phyloP scores from a whole-genome alignment of 1,140 invertebrate species.

The Pseudomyrmex gracilis region DNA sequence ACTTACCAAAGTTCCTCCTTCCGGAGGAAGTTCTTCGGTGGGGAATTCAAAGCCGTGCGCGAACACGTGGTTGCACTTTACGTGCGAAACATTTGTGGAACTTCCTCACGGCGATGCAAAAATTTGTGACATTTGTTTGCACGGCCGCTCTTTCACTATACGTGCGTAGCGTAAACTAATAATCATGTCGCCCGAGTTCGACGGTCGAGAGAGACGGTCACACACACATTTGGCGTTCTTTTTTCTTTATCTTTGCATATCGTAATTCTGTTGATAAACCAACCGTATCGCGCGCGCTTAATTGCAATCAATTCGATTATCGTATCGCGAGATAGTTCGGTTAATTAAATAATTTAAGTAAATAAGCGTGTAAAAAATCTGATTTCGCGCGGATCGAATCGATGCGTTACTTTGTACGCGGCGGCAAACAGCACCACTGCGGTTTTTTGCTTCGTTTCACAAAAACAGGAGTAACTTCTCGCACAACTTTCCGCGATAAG shows the following conservation, averaged over 20 bases:
- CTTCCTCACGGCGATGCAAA: slow-evolving; percentile 3
- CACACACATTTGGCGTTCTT: no score
- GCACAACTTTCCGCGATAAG: neutral
- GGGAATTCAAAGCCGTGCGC: neutral
- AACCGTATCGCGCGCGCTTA: neutral
- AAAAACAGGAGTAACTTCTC: no score
- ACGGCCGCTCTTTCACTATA: neutral
- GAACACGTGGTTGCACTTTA: slow-evolving; percentile 17
- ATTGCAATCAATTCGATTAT: slow-evolving; percentile 43
- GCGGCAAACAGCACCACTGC: neutral
- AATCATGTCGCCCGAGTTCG: no score
- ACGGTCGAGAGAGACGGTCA: no score
- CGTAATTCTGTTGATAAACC: no score
- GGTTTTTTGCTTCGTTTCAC: no score
- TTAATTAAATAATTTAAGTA: slow-evolving; percentile 43
- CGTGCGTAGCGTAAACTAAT: no score
- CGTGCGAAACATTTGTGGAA: slow-evolving; percentile 7
- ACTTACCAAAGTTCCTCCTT: no score
- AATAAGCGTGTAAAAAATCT: slow-evolving; percentile 26
- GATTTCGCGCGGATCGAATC: slow-evolving; percentile 10
- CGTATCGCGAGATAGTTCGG: neutral
- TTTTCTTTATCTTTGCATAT: neutral
- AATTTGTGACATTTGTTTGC: slow-evolving; percentile 15
- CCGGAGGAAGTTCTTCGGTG: no score
- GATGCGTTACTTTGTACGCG: slow-evolving; percentile 15